These are phyloP conservation scores for Hylia prasina DNA, from an alignment of 2,113 vertebrate species.

Conservation along the genomic window DNA sequence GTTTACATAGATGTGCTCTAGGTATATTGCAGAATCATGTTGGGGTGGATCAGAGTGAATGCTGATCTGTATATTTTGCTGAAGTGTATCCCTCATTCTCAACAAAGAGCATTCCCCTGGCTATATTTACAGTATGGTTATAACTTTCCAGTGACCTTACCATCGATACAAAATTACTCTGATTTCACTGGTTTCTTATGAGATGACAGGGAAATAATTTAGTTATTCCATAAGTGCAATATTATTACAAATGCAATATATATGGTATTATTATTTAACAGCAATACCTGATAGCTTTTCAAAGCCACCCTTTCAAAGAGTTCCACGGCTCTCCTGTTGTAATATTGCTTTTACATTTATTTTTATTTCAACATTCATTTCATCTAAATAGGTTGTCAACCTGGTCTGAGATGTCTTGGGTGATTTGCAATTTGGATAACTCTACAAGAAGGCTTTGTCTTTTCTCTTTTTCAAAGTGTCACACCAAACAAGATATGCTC, in stretches of 20 bases:
- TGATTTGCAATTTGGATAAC: neutral
- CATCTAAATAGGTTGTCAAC: neutral
- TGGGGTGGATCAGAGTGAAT: neutral
- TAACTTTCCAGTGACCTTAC: neutral
- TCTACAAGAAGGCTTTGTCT: neutral
- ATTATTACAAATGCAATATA: neutral
- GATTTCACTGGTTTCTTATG: neutral
- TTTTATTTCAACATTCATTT: neutral
- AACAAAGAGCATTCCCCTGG: neutral
- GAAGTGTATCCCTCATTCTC: neutral
- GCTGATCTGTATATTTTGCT: neutral
- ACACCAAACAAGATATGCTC: accelerated
- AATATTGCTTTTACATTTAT: neutral
- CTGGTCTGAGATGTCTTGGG: neutral
- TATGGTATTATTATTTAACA: neutral
- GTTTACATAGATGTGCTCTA: neutral
- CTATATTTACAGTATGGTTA: neutral
- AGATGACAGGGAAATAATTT: neutral
- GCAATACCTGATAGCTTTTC: neutral
- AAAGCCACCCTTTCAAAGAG: neutral
- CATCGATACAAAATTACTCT: neutral
- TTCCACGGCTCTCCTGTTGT: neutral
- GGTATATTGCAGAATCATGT: neutral
- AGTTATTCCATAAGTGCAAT: neutral
- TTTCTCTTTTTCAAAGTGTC: neutral